phyloP scores from a whole-genome alignment of 2,797 vertebrate genomes.

The Alca torda region DNA sequence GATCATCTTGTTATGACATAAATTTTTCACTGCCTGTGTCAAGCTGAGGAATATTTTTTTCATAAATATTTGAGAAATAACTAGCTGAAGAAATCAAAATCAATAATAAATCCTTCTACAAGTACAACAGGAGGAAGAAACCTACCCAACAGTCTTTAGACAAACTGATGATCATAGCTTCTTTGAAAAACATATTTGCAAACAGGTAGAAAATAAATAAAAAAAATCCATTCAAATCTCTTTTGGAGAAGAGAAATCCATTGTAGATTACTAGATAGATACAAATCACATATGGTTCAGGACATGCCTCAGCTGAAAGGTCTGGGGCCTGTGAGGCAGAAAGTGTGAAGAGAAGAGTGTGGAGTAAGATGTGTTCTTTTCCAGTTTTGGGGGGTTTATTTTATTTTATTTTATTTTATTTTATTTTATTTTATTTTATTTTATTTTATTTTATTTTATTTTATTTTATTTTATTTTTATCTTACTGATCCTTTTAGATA shows the following conservation, averaged over 20 bases:
- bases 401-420: neutral
- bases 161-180: neutral
- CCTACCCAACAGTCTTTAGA: neutral
- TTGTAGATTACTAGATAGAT: neutral
- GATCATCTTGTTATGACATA: neutral
- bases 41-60: neutral
- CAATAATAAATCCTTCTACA: neutral
- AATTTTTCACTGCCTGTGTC: neutral
- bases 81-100: neutral
- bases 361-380: neutral
- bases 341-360: neutral
- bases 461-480: neutral
- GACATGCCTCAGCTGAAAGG: neutral
- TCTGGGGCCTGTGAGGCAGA: neutral
- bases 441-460: neutral
- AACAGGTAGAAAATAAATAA: neutral
- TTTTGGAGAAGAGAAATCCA: neutral
- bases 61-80: neutral
- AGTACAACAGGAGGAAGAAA: neutral
- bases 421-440: neutral
- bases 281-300: neutral
- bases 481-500: neutral
- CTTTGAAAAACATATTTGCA: neutral
- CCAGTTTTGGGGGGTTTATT: neutral
- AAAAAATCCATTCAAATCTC: neutral